Evolutionary conservation across 92 coral and sea anemone genomes (phyloP), one percentile per base, ranked within the genome.

Genomic region (Palythoa heliodiscus): DNA sequence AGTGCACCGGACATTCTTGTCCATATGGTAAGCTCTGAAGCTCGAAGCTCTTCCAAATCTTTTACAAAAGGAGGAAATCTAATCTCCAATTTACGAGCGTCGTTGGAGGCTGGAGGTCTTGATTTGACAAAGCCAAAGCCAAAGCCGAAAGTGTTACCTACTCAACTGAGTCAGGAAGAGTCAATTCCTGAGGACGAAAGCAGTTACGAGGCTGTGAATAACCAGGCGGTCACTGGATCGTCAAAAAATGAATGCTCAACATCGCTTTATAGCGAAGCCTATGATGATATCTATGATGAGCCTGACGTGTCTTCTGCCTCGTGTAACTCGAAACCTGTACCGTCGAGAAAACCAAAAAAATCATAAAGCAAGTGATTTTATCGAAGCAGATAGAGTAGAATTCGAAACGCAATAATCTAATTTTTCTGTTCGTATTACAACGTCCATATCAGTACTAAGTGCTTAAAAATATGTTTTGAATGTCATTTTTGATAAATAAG

Each of bases 91-190:
- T 91, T 90, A 19, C 93, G 90, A 76, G 95, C 95, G 16, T 90
- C 98, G 16, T 90, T 94, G 5, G 91, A 88, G 50, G 98, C 95
- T 5, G 98, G 95, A 77, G 98, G 98, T 10, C 72, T 94, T 19
- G 93, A 90, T 74, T 81, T 94, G 72, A 83, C 54, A 24, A 94
- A 90, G 69, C 88, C 89, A 50, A 88, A 43, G 38, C 86, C 90
- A 22, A 83, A 87, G 76, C 85, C 90, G 2, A 76, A 81, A 58
- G 92, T 71, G 55, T 52, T 63, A 2, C 73, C 89, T 15, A 67
- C 53, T 64, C 81, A 86, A 55, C 64, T 81, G 11, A 70, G 52
- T 15, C 82, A 89, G 40, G 98, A 87, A 19, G 93, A 84, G 9
- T 81, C 87, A 52, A 74, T 88, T 14, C 89, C 88, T 12, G 98